Evolutionary conservation across 2,797 vertebrate genomes (phyloP).

Genomic region (Miichthys miiuy): DNA sequence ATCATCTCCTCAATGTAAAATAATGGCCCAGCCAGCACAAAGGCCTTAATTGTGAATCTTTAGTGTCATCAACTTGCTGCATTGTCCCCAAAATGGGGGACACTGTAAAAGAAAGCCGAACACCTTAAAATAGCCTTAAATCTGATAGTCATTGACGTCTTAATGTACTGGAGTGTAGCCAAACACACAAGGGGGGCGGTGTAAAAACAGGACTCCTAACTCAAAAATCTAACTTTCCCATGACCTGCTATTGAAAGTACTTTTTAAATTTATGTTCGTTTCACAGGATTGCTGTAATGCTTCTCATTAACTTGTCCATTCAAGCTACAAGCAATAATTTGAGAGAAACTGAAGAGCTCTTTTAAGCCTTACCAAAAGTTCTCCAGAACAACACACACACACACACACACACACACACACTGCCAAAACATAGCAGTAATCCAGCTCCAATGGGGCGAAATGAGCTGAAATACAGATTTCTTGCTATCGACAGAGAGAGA

Average conservation of each 20-base stretch:
- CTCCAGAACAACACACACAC: slow-evolving; percentile 4
- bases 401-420: neutral
- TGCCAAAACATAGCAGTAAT: neutral
- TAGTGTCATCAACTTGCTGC: neutral
- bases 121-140: neutral
- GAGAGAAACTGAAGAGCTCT: neutral
- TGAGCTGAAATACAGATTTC: neutral
- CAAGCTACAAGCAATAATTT: neutral
- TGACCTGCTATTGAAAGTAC: neutral
- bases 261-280: neutral
- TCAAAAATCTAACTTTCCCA: neutral
- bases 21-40: no score
- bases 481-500: neutral
- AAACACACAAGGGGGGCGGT: neutral
- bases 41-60: neutral
- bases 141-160: neutral
- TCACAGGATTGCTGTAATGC: neutral
- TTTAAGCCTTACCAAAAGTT: neutral
- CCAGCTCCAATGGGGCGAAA: neutral
- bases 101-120: neutral
- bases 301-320: neutral
- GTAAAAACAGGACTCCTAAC: neutral
- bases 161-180: neutral
- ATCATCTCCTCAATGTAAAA: no score
- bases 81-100: neutral